Conservation (phyloP, 2,797 vertebrate species). For the Hippoglossus hippoglossus region DNA sequence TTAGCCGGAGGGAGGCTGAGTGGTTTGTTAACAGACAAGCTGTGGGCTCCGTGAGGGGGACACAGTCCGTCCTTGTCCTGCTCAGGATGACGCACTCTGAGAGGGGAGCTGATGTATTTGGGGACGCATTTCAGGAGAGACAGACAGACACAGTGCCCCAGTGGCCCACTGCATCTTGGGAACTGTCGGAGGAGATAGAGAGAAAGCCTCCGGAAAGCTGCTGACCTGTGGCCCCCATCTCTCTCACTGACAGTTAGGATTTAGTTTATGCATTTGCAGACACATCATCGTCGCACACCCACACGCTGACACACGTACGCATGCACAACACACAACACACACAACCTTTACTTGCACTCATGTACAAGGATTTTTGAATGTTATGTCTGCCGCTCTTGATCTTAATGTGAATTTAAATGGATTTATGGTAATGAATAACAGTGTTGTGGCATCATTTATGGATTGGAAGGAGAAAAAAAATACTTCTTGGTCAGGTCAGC, state of each 20-base stretch:
- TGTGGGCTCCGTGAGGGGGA: constrained; percentile 40
- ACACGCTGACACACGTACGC: constrained; percentile 1
- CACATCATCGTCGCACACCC: constrained; percentile 45
- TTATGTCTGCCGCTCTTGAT: constrained; percentile 50
- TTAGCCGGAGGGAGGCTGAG: constrained; percentile 29
- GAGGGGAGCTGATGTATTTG: constrained; percentile 60
- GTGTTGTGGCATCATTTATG: constrained; percentile 45
- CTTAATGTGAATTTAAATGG: constrained; percentile 61
- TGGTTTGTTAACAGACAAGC: constrained; percentile 42
- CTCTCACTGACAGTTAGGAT: constrained; percentile 74
- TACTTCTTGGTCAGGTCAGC: constrained; percentile 33
- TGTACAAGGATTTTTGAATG: constrained; percentile 54
- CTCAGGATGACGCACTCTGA: constrained; percentile 46
- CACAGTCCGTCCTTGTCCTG: constrained; percentile 69
- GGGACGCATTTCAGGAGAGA: constrained; percentile 63
- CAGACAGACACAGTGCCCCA: constrained; percentile 50
- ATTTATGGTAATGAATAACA: constrained; percentile 69
- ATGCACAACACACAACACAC: constrained; percentile 16
- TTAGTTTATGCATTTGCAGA: constrained; percentile 67
- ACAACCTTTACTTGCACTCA: constrained; percentile 49
- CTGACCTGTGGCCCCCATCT: constrained; percentile 69
- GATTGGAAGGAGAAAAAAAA: constrained; percentile 18
- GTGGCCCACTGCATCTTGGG: constrained; percentile 71
- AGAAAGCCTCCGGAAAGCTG: constrained; percentile 65
- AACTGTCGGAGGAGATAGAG: constrained; percentile 77